phyloP scores from a whole-genome alignment of 2,888 invertebrate genomes.

The Eupelmus urozonus region DNA sequence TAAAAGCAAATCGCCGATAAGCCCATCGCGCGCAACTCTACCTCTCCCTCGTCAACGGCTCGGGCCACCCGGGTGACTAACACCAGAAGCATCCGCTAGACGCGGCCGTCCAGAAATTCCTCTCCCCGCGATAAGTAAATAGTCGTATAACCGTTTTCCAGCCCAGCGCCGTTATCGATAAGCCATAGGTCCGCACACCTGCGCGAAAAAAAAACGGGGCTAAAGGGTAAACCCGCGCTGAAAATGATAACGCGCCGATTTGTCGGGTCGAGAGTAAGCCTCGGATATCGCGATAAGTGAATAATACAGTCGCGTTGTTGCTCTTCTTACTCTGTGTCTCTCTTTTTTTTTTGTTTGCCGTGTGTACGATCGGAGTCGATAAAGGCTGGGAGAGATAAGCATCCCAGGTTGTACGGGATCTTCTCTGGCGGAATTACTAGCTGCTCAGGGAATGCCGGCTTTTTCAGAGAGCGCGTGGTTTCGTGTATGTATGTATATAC shows the following conservation, averaged over 20 bases:
- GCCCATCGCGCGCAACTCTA: slow-evolving; percentile 1
- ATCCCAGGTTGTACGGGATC: background rate
- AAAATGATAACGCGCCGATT: slow-evolving; percentile 45
- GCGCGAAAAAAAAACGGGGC: background rate
- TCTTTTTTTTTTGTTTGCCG: background rate
- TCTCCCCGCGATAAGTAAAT: slow-evolving; percentile 40
- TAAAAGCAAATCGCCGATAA: slow-evolving; percentile 54
- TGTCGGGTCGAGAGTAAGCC: slow-evolving; percentile 5
- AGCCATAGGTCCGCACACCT: slow-evolving; percentile 5
- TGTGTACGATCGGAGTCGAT: background rate
- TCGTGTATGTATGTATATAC: no score
- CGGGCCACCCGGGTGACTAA: slow-evolving; percentile 52
- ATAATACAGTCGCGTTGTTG: background rate
- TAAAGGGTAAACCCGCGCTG: background rate
- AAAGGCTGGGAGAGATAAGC: slow-evolving; percentile 14
- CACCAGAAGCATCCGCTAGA: slow-evolving; percentile 24
- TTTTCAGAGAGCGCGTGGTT: no score
- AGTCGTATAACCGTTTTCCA: slow-evolving; percentile 50
- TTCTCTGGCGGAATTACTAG: no score
- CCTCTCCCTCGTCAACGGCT: no score
- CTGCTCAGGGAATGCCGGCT: no score
- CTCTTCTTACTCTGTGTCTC: background rate
- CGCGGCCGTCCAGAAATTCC: slow-evolving; percentile 4
- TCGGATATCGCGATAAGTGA: slow-evolving; percentile 50
- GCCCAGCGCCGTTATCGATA: slow-evolving; percentile 42